Evolutionary conservation across 2,888 invertebrate genomes (phyloP).

Genomic region (Cantharis nigra): DNA sequence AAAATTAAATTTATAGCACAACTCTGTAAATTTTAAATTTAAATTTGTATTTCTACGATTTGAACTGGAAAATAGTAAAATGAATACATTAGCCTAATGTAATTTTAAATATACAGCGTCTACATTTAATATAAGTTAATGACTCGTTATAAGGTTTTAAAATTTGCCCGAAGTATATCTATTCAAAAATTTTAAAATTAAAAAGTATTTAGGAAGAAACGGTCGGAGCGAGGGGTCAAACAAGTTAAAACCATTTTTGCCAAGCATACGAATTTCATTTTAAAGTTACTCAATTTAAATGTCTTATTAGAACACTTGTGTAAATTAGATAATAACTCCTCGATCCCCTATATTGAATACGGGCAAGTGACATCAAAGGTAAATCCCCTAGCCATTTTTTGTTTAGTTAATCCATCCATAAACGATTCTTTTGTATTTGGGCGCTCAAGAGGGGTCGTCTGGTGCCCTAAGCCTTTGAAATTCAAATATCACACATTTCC

Average conservation of each 20-base stretch:
- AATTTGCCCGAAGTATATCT: not conserved
- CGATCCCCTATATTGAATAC: conserved; percentile 6
- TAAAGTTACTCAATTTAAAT: not conserved
- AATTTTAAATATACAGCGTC: not conserved
- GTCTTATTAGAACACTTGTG: not conserved
- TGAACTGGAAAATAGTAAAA: not conserved
- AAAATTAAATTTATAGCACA: not conserved
- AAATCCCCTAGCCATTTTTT: conserved; percentile 14
- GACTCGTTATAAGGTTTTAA: not conserved
- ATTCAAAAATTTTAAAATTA: not conserved
- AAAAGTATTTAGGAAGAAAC: not conserved
- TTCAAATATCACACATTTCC: conserved; percentile 24
- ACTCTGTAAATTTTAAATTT: not conserved
- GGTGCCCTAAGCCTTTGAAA: conserved; percentile 26
- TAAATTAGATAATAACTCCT: conserved; percentile 7
- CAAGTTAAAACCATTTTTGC: not conserved
- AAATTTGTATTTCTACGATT: not conserved
- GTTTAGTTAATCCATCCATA: conserved; percentile 23
- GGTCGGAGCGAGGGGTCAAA: not conserved
- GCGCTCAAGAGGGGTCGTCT: conserved; percentile 4
- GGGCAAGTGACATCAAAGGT: conserved; percentile 16
- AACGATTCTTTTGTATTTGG: conserved; percentile 20
- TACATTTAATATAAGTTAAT: not conserved
- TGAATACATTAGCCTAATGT: not conserved
- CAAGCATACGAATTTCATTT: not conserved